Conservation (phyloP, 2,888 invertebrate species). For the Trichopria drosophilae region DNA sequence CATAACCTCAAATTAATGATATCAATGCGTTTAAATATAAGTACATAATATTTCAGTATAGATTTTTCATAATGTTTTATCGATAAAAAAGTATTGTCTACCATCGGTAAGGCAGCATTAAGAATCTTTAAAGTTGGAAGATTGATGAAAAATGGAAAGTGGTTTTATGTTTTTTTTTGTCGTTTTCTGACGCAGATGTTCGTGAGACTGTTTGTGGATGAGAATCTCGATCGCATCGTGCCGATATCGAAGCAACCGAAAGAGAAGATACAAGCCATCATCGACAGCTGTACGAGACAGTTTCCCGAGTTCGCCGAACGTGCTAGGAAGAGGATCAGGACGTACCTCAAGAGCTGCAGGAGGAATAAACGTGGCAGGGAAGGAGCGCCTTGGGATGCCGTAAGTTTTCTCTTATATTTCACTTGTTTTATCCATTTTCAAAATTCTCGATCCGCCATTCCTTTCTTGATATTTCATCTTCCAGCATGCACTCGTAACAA, state of each 20-base stretch:
- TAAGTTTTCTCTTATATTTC: constrained; percentile 60
- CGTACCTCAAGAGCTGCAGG: constrained; percentile 93
- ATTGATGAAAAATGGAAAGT: no score
- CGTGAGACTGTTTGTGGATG: constrained; percentile 93
- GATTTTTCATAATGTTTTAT: no score
- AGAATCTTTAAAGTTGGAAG: no score
- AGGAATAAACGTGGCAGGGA: constrained; percentile 92
- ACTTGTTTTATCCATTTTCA: no score
- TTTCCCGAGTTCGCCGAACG: constrained; percentile 96
- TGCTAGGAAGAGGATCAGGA: constrained; percentile 90
- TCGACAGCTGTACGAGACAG: constrained; percentile 94
- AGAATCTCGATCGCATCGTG: constrained; percentile 93
- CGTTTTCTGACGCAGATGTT: constrained; percentile 76
- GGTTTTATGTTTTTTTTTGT: no score
- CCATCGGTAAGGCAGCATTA: no score
- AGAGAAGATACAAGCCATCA: constrained; percentile 96
- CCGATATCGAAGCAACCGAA: constrained; percentile 97
- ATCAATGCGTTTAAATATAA: no score
- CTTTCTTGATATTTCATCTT: not conserved
- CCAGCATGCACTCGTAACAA: no score
- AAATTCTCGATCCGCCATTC: not conserved
- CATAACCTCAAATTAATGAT: no score
- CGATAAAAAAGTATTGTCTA: no score
- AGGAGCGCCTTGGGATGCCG: constrained; percentile 82
- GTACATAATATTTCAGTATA: no score